Conservation (phyloP, 2,113 vertebrate species). For the Pholis gunnellus region DNA sequence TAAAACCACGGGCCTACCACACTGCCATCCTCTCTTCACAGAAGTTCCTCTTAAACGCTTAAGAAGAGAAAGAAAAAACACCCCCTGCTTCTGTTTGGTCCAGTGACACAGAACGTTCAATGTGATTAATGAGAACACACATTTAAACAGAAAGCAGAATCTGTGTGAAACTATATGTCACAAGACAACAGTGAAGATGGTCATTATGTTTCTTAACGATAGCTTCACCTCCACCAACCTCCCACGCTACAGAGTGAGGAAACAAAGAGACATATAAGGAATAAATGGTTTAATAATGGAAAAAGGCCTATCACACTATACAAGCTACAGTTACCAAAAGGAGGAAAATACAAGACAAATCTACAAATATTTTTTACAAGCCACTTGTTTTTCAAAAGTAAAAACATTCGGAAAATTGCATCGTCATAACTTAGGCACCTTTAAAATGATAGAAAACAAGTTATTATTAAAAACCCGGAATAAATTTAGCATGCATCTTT, state of each 20-base stretch:
- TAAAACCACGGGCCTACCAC: slow-evolving; percentile 64
- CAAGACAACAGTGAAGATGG: background rate
- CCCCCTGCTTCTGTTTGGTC: background rate
- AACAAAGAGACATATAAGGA: slow-evolving; percentile 22
- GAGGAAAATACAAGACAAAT: slow-evolving; percentile 70
- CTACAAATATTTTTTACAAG: slow-evolving; percentile 72
- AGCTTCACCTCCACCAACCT: background rate
- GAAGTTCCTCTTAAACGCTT: slow-evolving; percentile 57
- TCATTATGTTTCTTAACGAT: background rate
- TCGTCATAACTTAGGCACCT: slow-evolving; percentile 80
- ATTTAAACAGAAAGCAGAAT: background rate
- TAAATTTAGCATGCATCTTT: slow-evolving; percentile 59
- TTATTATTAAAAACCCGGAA: slow-evolving; percentile 52
- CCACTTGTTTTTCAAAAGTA: slow-evolving; percentile 55
- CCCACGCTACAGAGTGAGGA: background rate
- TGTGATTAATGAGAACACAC: background rate
- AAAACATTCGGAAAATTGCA: slow-evolving; percentile 76
- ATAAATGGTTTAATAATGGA: slow-evolving; percentile 78
- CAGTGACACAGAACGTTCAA: background rate
- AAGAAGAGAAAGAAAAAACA: background rate
- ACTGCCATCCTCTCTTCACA: slow-evolving; percentile 21
- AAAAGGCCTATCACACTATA: slow-evolving; percentile 72
- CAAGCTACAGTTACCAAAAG: slow-evolving; percentile 75
- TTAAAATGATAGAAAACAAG: slow-evolving; percentile 70
- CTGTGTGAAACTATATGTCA: background rate